These are phyloP conservation scores for Triplophysa yarkandensis DNA, from an alignment of 2,797 vertebrate species.

Conservation along the genomic window DNA sequence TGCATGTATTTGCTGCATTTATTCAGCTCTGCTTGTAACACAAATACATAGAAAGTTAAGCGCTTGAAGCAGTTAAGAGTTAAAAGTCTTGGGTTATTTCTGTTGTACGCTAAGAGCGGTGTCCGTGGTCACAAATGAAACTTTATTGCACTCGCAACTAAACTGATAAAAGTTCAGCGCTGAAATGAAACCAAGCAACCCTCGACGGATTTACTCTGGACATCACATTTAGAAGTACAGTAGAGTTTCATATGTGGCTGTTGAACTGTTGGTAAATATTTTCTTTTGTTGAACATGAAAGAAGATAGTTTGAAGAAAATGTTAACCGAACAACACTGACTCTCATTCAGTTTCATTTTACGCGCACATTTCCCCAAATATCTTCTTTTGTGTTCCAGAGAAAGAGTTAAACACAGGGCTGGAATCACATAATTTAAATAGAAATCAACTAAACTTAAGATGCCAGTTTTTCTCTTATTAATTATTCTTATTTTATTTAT, in stretches of 20 bases:
- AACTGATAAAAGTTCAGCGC: conserved; percentile 5
- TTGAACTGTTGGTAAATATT: neutral
- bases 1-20: conserved; percentile 25
- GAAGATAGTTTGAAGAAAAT: no score
- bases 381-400: no score
- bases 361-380: no score
- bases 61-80: neutral
- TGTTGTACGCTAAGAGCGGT: neutral
- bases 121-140: conserved; percentile 13
- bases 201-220: neutral
- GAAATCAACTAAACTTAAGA: no score
- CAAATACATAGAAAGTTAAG: neutral
- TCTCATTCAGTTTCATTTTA: no score
- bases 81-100: neutral
- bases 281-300: no score
- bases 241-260: neutral
- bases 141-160: neutral
- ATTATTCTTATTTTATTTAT: no score
- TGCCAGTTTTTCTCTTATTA: no score
- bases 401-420: no score
- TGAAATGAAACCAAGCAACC: neutral
- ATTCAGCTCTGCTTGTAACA: conserved; percentile 17
- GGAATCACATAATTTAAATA: no score
- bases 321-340: no score
- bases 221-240: neutral